Evolutionary conservation across 2,113 vertebrate species (phyloP), one percentile per base, ranked within the genome.

Genomic region (Elaphurus davidianus): DNA sequence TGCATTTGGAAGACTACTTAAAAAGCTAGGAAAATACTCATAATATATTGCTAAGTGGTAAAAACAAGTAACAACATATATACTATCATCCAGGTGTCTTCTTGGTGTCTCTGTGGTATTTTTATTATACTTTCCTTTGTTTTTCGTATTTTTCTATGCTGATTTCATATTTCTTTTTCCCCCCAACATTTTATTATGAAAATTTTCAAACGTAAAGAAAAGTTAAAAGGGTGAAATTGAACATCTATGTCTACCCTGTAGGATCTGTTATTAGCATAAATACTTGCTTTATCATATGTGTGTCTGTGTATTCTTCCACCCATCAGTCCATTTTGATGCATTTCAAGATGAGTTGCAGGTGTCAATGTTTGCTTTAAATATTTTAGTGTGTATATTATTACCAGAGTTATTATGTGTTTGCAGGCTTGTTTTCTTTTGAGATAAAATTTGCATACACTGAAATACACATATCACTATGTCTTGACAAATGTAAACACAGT

Each of bases 181-280:
- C 28, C 10, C 2, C 33, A 91, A 86, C 19, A 71, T 78, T 91
- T 95, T 87, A 91, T 97, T 89, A n/a, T 71, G 71, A 95, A 95
- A 33, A 92, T 0, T 87, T 96, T 59, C 57, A 91, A 57, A 57
- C n/a, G 25, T 88, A 60, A 87, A 90, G 43, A 94, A 86, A 71
- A 71, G 57, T 87, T 67, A 6, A 79, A 60, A 84, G 40, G 40
- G 30, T 91, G 78, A 40, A 23, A 52, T 23, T 55, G 76, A 93
- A 55, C 19, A 14, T 52, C 45, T 64, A 0, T 76, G 23, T 25
- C 45, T 40, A 33, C 36, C 36, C 8, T 36, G 11, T 12, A 40
- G 40, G 36, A 13, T 83, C n/a, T 88, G 19, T 88, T n/a, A 25
- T 45, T 57, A 36, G 55, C 40, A 19, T n/a, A 50, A 57, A 16